Base-by-base conservation (phyloP, 1,140 invertebrate genomes). In the Odontomachus brunneus region DNA sequence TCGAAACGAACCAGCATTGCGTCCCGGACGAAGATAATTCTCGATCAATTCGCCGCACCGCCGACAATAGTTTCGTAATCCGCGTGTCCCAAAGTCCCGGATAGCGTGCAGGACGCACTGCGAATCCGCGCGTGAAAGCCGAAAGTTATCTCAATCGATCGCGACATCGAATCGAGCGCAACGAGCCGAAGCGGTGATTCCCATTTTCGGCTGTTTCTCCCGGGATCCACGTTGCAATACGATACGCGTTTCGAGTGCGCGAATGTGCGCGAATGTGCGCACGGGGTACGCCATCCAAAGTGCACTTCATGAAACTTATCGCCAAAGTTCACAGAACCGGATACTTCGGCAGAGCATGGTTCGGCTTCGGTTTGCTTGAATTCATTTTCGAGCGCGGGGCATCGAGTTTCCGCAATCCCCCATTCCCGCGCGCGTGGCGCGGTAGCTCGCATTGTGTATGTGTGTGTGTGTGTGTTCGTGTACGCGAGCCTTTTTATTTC, bases 241-340 rank as follows among this genome's bases (percentile, higher is more conserved):
- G 51, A 80, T 80, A 80, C 51, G 24, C 65, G 33, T 33, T 80
- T 48, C 75, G 65, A 80, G 75, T 22, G 65, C 33, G 65, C 75
- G 26, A 57, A 80, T 24, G 65, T 22, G 65, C 33, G 65, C 75
- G 26, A 57, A 80, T 24, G 65, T 71, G 65, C 51, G 71, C 33
- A n/a, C 53, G 14, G 63, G 22, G 29, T 57, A 55, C 12, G 75
- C 75, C 51, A 29, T 59, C 49, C 75, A 7, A 48, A 80, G 72
- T 78, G 72, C 72, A 83, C 60, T 84, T 86, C 83, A 82, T 83
- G 88, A 90, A 88, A 91, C 90, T 90, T 91, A 88, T 75, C 88
- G 84, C 86, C 76, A 90, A 91, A 89, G 71, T 91, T 89, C 90
- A 62, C 48, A 85, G 75, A 76, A 87, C 78, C 63, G 78, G 66